These are phyloP conservation scores for Ptilorrhoa leucosticta DNA, from an alignment of 2,113 vertebrate species.

Conservation along the genomic window DNA sequence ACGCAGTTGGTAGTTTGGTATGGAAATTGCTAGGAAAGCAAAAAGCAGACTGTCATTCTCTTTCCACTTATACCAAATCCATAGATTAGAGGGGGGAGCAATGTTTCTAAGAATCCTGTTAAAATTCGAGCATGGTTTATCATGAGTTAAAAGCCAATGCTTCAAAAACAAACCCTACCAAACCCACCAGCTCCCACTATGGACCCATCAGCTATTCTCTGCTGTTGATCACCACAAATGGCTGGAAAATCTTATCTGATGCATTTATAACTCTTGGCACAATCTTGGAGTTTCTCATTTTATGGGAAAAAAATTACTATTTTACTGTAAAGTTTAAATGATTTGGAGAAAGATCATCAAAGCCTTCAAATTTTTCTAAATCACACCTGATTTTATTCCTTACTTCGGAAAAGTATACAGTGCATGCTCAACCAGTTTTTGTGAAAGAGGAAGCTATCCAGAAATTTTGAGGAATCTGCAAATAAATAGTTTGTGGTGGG, in stretches of 20 bases:
- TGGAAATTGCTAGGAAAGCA: constrained; percentile 11
- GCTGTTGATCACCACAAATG: background rate
- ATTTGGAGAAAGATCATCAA: background rate
- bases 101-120: background rate
- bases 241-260: background rate
- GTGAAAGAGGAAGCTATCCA: background rate
- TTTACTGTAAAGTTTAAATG: background rate
- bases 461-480: background rate
- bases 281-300: background rate
- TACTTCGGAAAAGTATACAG: background rate
- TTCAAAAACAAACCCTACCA: background rate
- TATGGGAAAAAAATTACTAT: background rate
- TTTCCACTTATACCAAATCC: background rate
- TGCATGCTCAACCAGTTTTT: background rate
- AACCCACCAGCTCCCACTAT: background rate
- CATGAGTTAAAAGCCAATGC: background rate
- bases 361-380: background rate
- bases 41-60: background rate
- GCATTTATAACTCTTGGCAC: background rate
- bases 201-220: background rate
- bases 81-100: background rate
- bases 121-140: background rate
- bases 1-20: background rate
- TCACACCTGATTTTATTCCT: background rate
- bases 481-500: background rate